Evolutionary conservation across 2,113 vertebrate species (phyloP), one percentile per base, ranked within the genome.

Genomic region (Silurus meridionalis): DNA sequence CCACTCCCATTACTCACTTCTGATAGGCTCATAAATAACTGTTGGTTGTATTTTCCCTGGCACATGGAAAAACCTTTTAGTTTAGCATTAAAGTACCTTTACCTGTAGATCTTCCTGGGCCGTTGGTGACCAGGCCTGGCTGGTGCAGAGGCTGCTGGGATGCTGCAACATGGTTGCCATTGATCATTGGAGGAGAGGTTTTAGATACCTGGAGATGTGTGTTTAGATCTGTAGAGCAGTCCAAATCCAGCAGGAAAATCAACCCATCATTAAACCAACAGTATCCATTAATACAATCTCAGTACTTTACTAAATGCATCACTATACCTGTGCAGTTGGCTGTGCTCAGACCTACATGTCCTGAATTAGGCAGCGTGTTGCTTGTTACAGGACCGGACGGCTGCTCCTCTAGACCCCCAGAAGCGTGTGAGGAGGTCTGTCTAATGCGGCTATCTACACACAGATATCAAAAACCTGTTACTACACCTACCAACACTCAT

Each of bases 81-180:
- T 48, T 85, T 25, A 50, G 8, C 14, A 53, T 0, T 11, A 77
- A 64, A 52, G 5, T 52, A 79, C 60, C 52, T 48, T 78, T n/a
- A 74, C 95, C 93, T 0, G 95, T 91, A 82, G 96, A 95, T 91
- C 95, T 96, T 0, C 94, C 92, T 72, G 93, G 92, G n/a, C 89
- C 93, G 28, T 83, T 80, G 37, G 89, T 58, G 6, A 91, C 84
- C 37, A 91, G 81, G 87, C 88, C 94, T 19, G 93, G 80, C 63
- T 92, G 95, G 80, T 94, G 96, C 78, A 86, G 82, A 88, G 95
- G 5, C 2, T 93, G 95, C 74, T 96, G 96, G 17, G 88, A 83
- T 80, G 92, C 92, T 19, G 95, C 92, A 6, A 94, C 93, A 37
- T 97, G 96, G 89, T 89, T 95, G 90, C 95, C 96, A 9, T 97